phyloP scores from a whole-genome alignment of 2,888 invertebrate genomes.

The Sycophila texana region DNA sequence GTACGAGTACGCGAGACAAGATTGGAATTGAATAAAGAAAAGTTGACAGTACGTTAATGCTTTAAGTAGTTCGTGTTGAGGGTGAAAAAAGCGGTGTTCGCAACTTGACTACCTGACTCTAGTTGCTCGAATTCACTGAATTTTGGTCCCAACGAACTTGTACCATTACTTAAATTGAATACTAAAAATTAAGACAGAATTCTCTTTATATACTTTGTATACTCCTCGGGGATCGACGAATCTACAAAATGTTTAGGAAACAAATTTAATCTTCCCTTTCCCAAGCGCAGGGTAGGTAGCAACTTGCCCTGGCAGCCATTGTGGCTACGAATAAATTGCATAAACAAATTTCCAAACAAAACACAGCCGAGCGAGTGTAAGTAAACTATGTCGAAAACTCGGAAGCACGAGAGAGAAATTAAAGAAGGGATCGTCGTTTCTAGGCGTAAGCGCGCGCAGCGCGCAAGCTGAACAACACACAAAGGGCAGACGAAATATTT shows the following conservation, averaged over 20 bases:
- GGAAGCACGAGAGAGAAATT: background rate
- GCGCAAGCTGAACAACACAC: slow-evolving; percentile 20
- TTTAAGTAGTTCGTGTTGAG: slow-evolving; percentile 12
- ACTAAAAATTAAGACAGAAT: too few relatives aligned
- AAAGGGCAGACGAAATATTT: slow-evolving; percentile 61
- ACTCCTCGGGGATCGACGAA: too few relatives aligned
- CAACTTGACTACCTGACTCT: background rate
- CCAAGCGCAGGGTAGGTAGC: background rate
- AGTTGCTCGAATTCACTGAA: slow-evolving; percentile 28
- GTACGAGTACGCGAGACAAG: background rate
- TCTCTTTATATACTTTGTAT: too few relatives aligned
- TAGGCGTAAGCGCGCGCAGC: background rate
- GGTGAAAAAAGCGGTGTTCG: background rate
- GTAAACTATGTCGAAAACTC: slow-evolving; percentile 43
- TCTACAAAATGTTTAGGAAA: background rate
- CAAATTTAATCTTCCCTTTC: background rate
- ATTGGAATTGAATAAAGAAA: slow-evolving; percentile 23
- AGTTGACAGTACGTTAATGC: slow-evolving; percentile 35
- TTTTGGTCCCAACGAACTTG: slow-evolving; percentile 35
- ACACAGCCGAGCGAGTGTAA: background rate
- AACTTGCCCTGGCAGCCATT: background rate
- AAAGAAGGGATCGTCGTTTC: background rate
- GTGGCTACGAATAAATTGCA: background rate
- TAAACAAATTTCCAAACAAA: background rate
- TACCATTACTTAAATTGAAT: too few relatives aligned